A percentile compares a stretch with the other conserved stretches of the same genome.
Conservation (phyloP, 2,113 vertebrate genomes). For the Morone saxatilis region DNA sequence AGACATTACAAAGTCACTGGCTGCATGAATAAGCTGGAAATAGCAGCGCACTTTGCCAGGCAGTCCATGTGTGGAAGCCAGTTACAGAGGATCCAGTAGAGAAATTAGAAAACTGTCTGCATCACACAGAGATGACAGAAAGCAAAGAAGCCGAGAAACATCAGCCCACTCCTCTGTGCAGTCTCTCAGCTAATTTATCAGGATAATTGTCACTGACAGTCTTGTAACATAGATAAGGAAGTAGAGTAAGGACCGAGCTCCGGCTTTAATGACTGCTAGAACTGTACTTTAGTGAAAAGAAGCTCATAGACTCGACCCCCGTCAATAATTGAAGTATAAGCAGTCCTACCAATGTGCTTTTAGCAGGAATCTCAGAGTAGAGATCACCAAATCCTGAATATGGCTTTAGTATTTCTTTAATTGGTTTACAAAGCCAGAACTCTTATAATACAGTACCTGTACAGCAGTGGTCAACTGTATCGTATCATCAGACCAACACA, state of each 20-base stretch:
- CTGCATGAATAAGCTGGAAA: slow-evolving; percentile 31
- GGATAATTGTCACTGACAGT: slow-evolving; percentile 14
- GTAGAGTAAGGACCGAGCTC: neutral
- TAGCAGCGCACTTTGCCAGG: slow-evolving; percentile 3
- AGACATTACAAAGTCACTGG: slow-evolving; percentile 48
- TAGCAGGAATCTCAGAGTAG: neutral
- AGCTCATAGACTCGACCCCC: neutral
- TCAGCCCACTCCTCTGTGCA: slow-evolving; percentile 4
- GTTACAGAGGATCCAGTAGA: slow-evolving; percentile 23
- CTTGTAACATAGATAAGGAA: slow-evolving; percentile 18
- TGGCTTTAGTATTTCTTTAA: slow-evolving; percentile 4
- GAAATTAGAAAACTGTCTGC: slow-evolving; percentile 35
- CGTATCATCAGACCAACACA: neutral
- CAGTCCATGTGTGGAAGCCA: slow-evolving; percentile 8
- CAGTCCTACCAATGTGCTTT: neutral
- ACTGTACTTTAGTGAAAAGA: neutral
- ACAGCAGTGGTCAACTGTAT: neutral
- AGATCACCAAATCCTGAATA: neutral
- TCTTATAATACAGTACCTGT: neutral
- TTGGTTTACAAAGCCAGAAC: neutral
- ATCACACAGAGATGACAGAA: slow-evolving; percentile 24
- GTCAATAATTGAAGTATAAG: neutral
- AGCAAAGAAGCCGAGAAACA: slow-evolving; percentile 14
- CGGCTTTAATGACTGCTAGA: neutral
- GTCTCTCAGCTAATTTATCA: slow-evolving; percentile 1